Evolutionary conservation across 2,888 invertebrate species (phyloP).

Genomic region (Leptinotarsa juncta): DNA sequence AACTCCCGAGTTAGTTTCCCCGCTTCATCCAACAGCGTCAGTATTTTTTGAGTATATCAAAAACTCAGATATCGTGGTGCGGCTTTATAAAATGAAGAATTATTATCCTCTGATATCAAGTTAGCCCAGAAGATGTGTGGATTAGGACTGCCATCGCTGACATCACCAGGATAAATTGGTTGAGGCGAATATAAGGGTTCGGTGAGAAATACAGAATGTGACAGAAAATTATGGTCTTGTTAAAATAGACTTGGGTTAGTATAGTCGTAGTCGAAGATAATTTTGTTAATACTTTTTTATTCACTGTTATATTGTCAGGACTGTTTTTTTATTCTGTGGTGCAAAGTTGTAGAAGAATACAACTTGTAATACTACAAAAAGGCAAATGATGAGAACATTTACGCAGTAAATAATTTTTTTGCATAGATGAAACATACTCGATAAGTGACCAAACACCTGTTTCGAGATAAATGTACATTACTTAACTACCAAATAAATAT

Average conservation of each 20-base stretch:
- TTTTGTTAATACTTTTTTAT: too few relatives aligned
- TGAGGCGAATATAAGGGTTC: conserved; percentile 11
- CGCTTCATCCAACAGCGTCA: background rate
- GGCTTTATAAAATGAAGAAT: conserved; percentile 19
- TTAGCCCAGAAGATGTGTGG: conserved; percentile 22
- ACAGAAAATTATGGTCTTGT: background rate
- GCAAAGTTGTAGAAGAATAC: too few relatives aligned
- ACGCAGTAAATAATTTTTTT: too few relatives aligned
- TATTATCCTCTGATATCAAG: conserved; percentile 23
- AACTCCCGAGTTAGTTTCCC: background rate
- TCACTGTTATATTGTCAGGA: too few relatives aligned
- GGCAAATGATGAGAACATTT: too few relatives aligned
- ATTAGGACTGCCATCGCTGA: conserved; percentile 27
- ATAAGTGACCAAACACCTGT: too few relatives aligned
- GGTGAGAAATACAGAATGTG: conserved; percentile 4
- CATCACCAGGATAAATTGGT: conserved; percentile 22
- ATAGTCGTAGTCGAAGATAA: too few relatives aligned
- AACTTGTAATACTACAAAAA: too few relatives aligned
- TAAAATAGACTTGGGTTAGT: background rate
- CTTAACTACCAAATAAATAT: too few relatives aligned
- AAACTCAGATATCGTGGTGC: conserved; percentile 5
- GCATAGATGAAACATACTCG: too few relatives aligned
- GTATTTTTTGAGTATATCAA: conserved; percentile 16
- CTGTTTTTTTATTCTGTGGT: too few relatives aligned
- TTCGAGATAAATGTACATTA: too few relatives aligned